Evolutionary conservation across 2,797 vertebrate species (phyloP), one percentile per base, ranked within the genome.

Genomic region (Chrysocyon brachyurus): DNA sequence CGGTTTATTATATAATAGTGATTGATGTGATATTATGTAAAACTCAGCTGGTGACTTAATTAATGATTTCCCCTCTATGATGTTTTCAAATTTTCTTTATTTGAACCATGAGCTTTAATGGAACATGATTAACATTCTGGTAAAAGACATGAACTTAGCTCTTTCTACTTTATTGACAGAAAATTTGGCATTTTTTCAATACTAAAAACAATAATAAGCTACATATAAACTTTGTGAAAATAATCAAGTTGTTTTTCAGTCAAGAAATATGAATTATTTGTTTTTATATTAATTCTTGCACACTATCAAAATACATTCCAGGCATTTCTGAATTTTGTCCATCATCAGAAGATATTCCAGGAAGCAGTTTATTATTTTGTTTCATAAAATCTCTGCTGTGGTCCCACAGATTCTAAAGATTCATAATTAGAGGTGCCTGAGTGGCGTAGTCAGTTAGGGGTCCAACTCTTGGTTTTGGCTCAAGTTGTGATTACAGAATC

Each of bases 331-430:
- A 28, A 12, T 36, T 91, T 61, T 61, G 6, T 10, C 24, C 19
- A 91, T 46, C 8, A 83, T 73, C 63, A 94, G 63, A 97, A 87
- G 12, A 87, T 66, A 17, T 49, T 70, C 26, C 17, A 87, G 28
- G 8, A 89, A 31, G 1, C 11, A 92, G 17, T 40, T 22, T 59
- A 36, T 79, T 68, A 56, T 78, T 87, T 83, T 59, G 81, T 81
- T 92, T 94, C 17, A 61, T 92, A 90, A 79, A 92, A 36, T 91
- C 10, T 95, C 82, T 91, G 11, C 40, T 82, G 16, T 91, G 40
- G 17, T 66, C 57, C 26, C 26, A 79, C 4, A 79, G 33, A 68
- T 49, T 92, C 16, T 84, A 28, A 75, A 95, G 19, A 86, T 11
- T 85, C 46, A 28, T 66, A 10, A 68, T 68, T 68, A 68, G 28